Percentiles rank a stretch among this genome's conserved stretches.
These are phyloP conservation scores for Austrolebias charrua DNA, from an alignment of 2,797 vertebrate genomes.

Conservation along the genomic window DNA sequence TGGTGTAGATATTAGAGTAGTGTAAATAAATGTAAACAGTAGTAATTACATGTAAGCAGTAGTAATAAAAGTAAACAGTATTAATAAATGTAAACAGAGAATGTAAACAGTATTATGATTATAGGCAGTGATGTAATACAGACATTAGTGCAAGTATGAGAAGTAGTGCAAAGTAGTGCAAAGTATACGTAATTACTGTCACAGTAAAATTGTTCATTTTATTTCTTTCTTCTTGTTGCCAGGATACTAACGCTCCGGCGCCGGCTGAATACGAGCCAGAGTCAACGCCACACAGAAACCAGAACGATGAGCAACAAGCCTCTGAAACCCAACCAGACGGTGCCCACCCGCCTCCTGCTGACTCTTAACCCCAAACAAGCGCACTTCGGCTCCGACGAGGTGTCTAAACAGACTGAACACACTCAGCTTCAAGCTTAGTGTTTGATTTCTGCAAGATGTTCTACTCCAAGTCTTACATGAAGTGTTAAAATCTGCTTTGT, in stretches of 20 bases:
- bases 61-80: no score
- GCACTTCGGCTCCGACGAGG: background rate
- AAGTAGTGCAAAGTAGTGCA: no score
- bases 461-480: background rate
- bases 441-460: no score
- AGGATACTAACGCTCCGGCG: conserved; percentile 43
- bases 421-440: no score
- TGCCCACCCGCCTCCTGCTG: conserved; percentile 12
- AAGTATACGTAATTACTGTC: no score
- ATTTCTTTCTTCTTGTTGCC: conserved; percentile 32
- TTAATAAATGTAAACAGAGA: no score
- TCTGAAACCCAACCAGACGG: conserved; percentile 14
- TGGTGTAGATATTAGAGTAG: no score
- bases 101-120: no score
- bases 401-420: background rate
- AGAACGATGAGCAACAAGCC: background rate
- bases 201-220: conserved; percentile 5
- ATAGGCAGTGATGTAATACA: no score
- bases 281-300: background rate
- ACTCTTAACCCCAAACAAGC: conserved; percentile 34
- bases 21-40: no score
- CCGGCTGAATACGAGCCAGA: background rate
- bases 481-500: background rate
- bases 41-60: no score
- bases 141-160: no score